Evolutionary conservation across 2,797 vertebrate species (phyloP), one percentile per base, ranked within the genome.

Genomic region (Taenioides sp.): DNA sequence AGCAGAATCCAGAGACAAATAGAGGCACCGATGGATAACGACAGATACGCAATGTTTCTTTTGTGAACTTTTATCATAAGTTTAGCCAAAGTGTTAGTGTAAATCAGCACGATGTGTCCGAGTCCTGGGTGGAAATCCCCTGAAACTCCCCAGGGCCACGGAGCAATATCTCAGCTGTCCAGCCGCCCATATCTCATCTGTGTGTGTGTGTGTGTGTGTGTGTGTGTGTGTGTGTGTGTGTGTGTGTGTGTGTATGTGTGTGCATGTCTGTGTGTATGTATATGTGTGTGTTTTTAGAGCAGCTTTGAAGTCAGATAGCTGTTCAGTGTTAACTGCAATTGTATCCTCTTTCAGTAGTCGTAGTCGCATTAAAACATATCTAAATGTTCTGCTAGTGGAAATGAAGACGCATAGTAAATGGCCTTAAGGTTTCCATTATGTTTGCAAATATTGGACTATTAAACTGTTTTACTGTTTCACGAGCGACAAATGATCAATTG

Each of bases 81-180:
- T 92, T 92, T 92, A 90, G 87, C 88, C 89, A 90, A 89, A 89
- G 89, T 89, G 88, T 92, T 89, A 82, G 87, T 86, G 89, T 92
- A 92, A 91, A 91, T 92, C 91, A 91, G 89, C 81, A 9, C 76
- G 78, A 86, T 72, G 87, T 91, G 91, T 90, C 89, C 79, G 57
- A 87, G 80, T 88, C 84, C 91, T 87, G 23, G n/a, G 79, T 92
- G 91, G 91, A 90, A 91, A 91, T 88, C 91, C 91, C 89, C 91
- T 88, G 85, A 91, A 92, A 87, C 84, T 90, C 89, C 91, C 87
- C 85, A 85, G 84, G 77, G 87, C 85, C 82, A 82, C 84, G 16
- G 84, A 88, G 81, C 88, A 87, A 86, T 84, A 89, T 89, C 87
- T 91, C 87, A 90, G 82, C 91, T 92, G 91, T 88, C 86, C 70